phyloP scores from a whole-genome alignment of 1,140 invertebrate species.

The Drosophila ercepeae region DNA sequence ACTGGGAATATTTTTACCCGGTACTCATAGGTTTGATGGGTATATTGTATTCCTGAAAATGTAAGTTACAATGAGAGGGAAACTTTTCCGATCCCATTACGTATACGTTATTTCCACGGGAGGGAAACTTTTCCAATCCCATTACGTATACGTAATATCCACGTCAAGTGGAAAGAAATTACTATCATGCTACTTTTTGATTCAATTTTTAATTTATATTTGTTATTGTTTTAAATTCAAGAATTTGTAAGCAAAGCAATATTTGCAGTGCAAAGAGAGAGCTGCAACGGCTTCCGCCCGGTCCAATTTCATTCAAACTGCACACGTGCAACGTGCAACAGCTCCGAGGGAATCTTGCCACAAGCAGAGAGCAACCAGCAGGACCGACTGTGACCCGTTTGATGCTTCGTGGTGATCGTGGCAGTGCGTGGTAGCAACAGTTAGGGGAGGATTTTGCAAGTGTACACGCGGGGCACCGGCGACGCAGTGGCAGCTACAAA shows the following conservation, averaged over 20 bases:
- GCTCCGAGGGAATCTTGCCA: conserved; percentile 61
- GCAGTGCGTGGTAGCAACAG: conserved; percentile 64
- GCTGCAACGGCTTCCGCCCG: conserved; percentile 49
- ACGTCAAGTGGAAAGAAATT: too few species aligned
- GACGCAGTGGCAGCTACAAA: conserved; percentile 69
- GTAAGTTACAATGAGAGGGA: too few species aligned
- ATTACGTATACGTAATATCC: too few species aligned
- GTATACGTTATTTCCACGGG: too few species aligned
- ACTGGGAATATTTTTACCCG: conserved; percentile 18
- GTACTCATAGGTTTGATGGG: too few species aligned
- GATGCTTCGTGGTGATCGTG: conserved; percentile 63
- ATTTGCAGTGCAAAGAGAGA: conserved; percentile 41
- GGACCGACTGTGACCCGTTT: conserved; percentile 59
- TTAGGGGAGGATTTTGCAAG: conserved; percentile 81
- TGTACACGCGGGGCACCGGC: conserved; percentile 46
- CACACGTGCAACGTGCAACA: conserved; percentile 77
- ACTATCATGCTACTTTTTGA: too few species aligned
- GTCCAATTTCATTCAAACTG: conserved; percentile 45
- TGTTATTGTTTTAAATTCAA: too few species aligned
- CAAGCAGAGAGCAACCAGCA: conserved; percentile 70
- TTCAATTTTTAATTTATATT: too few species aligned
- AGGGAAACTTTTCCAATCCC: too few species aligned
- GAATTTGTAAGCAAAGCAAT: too few species aligned
- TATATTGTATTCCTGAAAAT: too few species aligned
- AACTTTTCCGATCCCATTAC: too few species aligned